phyloP scores from a whole-genome alignment of 2,113 vertebrate species.

The Oreochromis spilurus region DNA sequence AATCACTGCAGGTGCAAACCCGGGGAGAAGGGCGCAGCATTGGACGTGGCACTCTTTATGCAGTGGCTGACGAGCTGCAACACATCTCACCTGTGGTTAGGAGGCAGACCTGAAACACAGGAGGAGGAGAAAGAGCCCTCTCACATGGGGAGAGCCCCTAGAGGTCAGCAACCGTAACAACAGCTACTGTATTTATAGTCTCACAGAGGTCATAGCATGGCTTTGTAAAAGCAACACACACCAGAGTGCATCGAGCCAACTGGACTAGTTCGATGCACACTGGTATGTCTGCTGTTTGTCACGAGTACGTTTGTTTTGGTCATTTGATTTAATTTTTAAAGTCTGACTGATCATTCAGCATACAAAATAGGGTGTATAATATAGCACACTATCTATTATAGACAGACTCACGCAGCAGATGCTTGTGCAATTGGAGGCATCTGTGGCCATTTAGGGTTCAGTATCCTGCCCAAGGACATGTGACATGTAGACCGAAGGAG shows the following conservation, averaged over 20 bases:
- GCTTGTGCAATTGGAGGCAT: background rate
- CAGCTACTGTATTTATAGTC: fast-evolving
- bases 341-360: background rate
- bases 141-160: fast-evolving
- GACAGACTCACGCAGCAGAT: background rate
- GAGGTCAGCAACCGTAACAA: background rate
- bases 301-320: background rate
- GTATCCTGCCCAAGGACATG: background rate
- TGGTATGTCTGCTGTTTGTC: background rate
- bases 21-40: fast-evolving
- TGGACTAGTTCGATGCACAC: background rate
- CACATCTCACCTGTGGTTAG: background rate
- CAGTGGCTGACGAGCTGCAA: background rate
- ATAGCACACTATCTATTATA: background rate
- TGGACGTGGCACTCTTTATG: background rate
- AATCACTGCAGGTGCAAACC: background rate
- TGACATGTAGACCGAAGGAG: background rate
- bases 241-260: background rate
- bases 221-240: background rate
- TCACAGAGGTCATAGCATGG: background rate
- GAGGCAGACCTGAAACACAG: background rate
- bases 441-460: background rate
- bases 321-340: background rate
- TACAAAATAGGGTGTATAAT: background rate
- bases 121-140: background rate